A percentile compares a stretch with the other conserved stretches of the same genome.
Evolutionary conservation across 2,888 invertebrate species (phyloP).

Genomic region (Ochlodes sylvanus): DNA sequence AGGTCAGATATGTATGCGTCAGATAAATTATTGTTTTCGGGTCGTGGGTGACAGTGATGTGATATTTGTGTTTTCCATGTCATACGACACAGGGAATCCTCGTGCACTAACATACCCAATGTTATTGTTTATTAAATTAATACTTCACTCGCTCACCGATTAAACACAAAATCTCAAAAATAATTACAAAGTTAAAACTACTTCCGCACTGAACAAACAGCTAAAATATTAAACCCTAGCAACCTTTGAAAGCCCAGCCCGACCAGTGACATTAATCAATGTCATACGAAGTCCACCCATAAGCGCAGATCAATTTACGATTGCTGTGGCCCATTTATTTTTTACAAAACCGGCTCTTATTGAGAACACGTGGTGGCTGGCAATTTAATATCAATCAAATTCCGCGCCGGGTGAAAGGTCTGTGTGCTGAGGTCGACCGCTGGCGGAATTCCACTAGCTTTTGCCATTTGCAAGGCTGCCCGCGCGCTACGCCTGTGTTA

Average conservation of each 20-base stretch:
- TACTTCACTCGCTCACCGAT: too few relatives aligned
- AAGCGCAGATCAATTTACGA: conserved; percentile 15
- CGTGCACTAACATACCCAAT: too few relatives aligned
- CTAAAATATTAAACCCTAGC: neutral
- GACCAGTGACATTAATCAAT: neutral
- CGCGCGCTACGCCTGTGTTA: neutral
- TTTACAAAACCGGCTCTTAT: conserved; percentile 12
- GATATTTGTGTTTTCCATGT: too few relatives aligned
- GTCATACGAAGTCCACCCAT: neutral
- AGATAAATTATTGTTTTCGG: too few relatives aligned
- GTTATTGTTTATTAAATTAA: too few relatives aligned
- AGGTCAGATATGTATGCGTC: too few relatives aligned
- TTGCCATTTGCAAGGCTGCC: conserved; percentile 22
- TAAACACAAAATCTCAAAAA: too few relatives aligned
- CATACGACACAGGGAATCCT: too few relatives aligned
- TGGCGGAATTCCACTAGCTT: conserved; percentile 37
- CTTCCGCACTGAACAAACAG: too few relatives aligned
- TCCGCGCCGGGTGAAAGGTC: conserved; percentile 53
- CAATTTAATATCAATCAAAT: conserved; percentile 33
- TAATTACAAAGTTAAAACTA: too few relatives aligned
- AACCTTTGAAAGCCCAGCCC: neutral
- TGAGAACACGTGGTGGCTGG: conserved; percentile 26
- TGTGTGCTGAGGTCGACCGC: conserved; percentile 51
- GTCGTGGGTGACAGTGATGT: too few relatives aligned
- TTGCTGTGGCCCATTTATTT: conserved; percentile 16